phyloP scores from a whole-genome alignment of 2,797 vertebrate genomes.

The Xenops minutus region DNA sequence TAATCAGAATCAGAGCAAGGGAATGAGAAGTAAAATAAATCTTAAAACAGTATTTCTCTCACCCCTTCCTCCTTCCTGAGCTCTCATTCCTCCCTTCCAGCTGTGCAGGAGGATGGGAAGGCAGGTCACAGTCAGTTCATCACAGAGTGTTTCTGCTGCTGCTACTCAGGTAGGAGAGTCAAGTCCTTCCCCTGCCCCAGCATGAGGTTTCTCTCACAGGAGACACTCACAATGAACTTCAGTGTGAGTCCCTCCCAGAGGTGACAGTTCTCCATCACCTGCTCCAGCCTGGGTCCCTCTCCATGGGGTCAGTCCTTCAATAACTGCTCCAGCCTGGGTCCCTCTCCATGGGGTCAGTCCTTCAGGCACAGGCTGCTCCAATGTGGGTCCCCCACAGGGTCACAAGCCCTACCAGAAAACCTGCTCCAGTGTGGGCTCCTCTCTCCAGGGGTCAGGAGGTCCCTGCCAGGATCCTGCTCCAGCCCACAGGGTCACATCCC shows the following conservation, averaged over 20 bases:
- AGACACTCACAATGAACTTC: background rate
- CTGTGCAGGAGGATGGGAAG: background rate
- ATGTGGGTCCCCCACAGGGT: accelerated
- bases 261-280: no score
- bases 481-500: background rate
- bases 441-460: no score
- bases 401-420: background rate
- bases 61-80: background rate
- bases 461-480: no score
- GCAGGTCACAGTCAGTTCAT: no score
- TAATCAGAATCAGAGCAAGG: no score
- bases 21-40: background rate
- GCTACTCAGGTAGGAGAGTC: no score
- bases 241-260: background rate
- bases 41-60: background rate
- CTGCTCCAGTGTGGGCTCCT: background rate
- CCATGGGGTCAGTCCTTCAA: no score
- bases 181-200: no score
- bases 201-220: no score
- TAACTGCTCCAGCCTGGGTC: no score
- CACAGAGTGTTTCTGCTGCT: no score
- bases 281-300: no score
- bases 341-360: background rate
- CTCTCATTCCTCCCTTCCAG: background rate
- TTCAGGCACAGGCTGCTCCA: background rate